Base-by-base conservation (phyloP, 2,888 invertebrate genomes). In the Eurytoma californica region DNA sequence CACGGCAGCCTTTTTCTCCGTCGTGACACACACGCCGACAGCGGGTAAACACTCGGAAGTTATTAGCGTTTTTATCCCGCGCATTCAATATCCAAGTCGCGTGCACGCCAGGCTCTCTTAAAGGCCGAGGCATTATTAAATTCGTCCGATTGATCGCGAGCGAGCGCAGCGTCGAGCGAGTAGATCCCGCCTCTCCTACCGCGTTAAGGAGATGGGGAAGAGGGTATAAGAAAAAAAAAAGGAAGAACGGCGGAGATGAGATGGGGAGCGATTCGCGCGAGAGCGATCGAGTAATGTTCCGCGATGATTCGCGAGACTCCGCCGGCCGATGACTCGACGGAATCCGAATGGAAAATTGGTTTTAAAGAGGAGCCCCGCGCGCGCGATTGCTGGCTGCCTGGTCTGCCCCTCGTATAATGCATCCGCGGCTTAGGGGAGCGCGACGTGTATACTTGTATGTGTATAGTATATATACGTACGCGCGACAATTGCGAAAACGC, bases 401-500 rank as follows among this genome's bases (percentile, higher is more conserved):
- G 24, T 2, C 24, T 24, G 24, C 24, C 47, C n/a, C 47, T 65
- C 39, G 39, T 39, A 39, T 39, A 39, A 39, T 39, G 39, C n/a
- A 53, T 53, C n/a, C 53, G 39, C n/a, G 53, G 53, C 14, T 53
- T 53, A 53, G 53, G 53, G n/a, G 53, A n/a, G 66, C 12, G 14
- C 49, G 20, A 51, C n/a, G 4, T 53, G 53, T n/a, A 14, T 14
- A 0, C 53, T 16, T n/a, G 53, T 53, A 14, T 53, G 20, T 53
- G 67, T 39, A 9, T 39, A 9, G 3, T 60, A 24, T 60, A 60
- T 20, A 65, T 39, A 39, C 39, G 47, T 47, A 24, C 39, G 24
- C 57, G 70, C 49, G n/a, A 39, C 47, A 61, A 75, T 57, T 58
- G 67, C 16, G 53, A 18, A 82, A 85, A 85, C 83, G 83, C 83